Conservation (phyloP, 2,113 vertebrate genomes). For the Nicator chloris region DNA sequence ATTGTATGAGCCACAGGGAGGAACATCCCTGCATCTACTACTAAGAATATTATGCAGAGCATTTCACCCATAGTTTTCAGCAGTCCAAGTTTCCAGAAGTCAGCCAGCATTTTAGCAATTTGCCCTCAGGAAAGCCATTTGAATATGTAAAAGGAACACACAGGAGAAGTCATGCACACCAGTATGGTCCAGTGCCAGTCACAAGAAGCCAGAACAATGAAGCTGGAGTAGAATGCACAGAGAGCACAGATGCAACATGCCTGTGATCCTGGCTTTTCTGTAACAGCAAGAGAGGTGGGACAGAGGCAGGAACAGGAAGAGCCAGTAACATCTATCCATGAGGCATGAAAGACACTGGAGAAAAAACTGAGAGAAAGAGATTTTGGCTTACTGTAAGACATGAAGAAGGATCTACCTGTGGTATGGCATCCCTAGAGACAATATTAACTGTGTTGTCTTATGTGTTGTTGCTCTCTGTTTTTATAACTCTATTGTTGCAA, state of each 20-base stretch:
- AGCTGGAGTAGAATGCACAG: background rate
- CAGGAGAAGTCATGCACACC: background rate
- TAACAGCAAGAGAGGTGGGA: background rate
- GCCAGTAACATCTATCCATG: background rate
- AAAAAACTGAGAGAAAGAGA: background rate
- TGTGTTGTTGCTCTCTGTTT: background rate
- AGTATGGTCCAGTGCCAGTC: background rate
- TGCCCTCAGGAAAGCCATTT: background rate
- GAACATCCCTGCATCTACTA: background rate
- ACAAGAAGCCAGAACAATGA: background rate
- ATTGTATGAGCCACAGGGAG: background rate
- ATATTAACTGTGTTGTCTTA: background rate
- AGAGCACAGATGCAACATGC: background rate
- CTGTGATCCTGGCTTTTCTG: background rate
- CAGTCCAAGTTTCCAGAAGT: background rate
- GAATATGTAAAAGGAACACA: background rate
- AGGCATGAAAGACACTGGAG: background rate
- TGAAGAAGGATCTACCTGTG: background rate
- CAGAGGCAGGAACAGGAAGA: background rate
- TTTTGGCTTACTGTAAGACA: background rate
- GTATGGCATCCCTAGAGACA: background rate
- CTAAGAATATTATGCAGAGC: background rate
- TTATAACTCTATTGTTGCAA: background rate
- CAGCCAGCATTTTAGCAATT: background rate
- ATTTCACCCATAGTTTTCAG: background rate